Conservation (phyloP, 2,797 vertebrate genomes). For the Sebastiscus albofasciatus region DNA sequence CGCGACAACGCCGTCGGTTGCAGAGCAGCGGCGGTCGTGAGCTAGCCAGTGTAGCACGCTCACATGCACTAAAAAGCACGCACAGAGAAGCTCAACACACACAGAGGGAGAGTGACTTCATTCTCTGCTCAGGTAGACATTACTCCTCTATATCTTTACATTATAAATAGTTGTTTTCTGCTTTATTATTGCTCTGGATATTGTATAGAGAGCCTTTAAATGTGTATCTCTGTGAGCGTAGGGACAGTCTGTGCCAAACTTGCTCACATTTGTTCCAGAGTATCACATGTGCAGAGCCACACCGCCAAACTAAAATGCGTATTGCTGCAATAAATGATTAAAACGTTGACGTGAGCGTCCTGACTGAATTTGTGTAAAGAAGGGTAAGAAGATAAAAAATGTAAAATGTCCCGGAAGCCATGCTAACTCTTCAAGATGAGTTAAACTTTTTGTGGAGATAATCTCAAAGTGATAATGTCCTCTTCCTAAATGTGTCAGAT, state of each 20-base stretch:
- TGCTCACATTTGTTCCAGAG: not conserved
- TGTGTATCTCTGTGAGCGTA: not conserved
- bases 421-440: not conserved
- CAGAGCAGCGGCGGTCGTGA: not conserved
- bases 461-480: slow-evolving; percentile 61
- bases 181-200: too few species aligned
- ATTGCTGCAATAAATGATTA: not conserved
- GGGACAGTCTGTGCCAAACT: not conserved
- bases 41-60: not conserved
- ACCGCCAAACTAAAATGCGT: not conserved
- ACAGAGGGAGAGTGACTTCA: too few species aligned
- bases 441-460: slow-evolving; percentile 48
- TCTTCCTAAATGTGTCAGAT: slow-evolving; percentile 49
- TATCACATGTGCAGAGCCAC: not conserved
- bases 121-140: too few species aligned
- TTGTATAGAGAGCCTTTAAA: rapidly evolving
- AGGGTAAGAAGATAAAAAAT: not conserved
- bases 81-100: too few species aligned
- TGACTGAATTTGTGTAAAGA: not conserved
- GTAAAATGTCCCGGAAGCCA: not conserved
- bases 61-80: not conserved
- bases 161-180: too few species aligned
- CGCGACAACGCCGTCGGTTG: too few species aligned
- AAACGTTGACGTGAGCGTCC: not conserved
- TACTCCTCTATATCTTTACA: too few species aligned